phyloP scores from a whole-genome alignment of 2,113 vertebrate species.

The Ochotona princeps region DNA sequence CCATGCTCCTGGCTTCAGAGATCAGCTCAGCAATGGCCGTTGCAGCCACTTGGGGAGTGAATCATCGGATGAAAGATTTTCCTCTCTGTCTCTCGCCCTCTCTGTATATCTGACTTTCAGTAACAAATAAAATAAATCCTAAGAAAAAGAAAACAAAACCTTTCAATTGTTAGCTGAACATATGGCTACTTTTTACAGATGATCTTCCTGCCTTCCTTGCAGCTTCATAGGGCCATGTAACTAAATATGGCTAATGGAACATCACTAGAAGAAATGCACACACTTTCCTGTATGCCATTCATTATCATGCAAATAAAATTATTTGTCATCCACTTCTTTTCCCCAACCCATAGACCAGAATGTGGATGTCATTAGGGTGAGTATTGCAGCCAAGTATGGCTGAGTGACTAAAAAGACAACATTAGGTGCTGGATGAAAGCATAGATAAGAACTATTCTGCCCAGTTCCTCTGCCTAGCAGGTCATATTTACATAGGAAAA shows the following conservation, averaged over 20 bases:
- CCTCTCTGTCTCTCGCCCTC: too few species aligned
- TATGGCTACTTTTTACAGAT: not conserved
- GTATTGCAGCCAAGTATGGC: not conserved
- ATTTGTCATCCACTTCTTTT: not conserved
- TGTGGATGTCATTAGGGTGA: not conserved
- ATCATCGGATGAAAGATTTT: too few species aligned
- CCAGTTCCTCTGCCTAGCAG: not conserved
- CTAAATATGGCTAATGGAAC: not conserved
- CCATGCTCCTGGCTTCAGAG: too few species aligned
- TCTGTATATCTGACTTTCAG: too few species aligned
- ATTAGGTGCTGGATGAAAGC: not conserved
- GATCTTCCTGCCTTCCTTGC: not conserved
- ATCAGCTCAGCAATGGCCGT: too few species aligned
- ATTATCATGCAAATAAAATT: not conserved
- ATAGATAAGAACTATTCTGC: not conserved
- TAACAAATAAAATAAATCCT: too few species aligned
- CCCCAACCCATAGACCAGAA: not conserved
- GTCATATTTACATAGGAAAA: not conserved
- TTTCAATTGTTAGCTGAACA: not conserved
- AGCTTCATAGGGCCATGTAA: not conserved
- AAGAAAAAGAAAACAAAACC: not conserved
- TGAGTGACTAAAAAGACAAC: not conserved
- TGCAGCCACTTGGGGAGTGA: too few species aligned
- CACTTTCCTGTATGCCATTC: not conserved
- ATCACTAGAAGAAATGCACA: not conserved